Percentiles rank a stretch among this genome's conserved stretches.
Conservation (phyloP, 2,797 vertebrate genomes). For the Bradypodion pumilum region DNA sequence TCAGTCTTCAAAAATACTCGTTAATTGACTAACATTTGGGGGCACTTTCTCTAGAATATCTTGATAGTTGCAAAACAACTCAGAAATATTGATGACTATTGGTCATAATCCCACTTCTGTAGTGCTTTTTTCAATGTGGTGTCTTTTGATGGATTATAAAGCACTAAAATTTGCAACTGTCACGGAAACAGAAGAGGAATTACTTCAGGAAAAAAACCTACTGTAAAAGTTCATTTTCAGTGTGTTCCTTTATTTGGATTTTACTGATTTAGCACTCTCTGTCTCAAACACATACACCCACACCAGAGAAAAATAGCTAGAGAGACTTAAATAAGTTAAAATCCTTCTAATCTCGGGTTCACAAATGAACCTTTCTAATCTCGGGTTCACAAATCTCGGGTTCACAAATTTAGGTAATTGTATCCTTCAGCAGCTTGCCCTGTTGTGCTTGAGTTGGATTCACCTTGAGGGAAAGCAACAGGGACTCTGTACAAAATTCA, state of each 20-base stretch:
- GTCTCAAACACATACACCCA: neutral
- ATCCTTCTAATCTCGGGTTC: neutral
- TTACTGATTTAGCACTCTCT: neutral
- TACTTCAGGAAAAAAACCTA: neutral
- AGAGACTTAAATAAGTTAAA: neutral
- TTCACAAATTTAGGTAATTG: neutral
- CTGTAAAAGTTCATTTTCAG: neutral
- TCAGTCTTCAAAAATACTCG: neutral
- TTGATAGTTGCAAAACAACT: neutral
- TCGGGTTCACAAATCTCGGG: constrained; percentile 3
- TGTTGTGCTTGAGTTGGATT: neutral
- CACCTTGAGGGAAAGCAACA: constrained; percentile 3
- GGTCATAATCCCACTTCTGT: neutral
- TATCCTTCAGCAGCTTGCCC: neutral
- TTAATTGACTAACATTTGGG: neutral
- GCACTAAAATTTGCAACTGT: neutral
- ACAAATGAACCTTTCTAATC: neutral
- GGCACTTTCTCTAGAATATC: neutral
- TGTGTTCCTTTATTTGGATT: neutral
- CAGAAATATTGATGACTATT: neutral
- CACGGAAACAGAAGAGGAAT: neutral
- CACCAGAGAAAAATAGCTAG: neutral
- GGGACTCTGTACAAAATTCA: neutral
- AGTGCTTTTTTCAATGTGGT: neutral
- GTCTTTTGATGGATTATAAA: neutral